These are phyloP conservation scores for Orthonyx spaldingii DNA, from an alignment of 2,113 vertebrate species.

Conservation along the genomic window DNA sequence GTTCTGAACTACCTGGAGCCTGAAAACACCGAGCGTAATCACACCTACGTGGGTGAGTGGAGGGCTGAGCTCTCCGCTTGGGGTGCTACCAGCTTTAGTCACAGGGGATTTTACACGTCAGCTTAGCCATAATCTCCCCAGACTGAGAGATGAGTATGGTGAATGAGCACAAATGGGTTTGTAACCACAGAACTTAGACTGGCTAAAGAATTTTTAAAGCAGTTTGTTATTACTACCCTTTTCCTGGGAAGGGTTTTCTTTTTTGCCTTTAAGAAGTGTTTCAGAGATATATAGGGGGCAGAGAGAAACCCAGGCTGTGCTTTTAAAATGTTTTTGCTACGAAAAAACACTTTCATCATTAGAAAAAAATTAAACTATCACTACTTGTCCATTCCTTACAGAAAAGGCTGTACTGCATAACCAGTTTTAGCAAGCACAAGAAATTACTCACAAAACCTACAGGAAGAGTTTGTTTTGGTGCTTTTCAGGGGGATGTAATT, in stretches of 20 bases:
- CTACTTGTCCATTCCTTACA: not conserved
- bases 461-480: not conserved
- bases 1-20: conserved; percentile 22
- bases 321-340: not conserved
- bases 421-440: not conserved
- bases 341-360: not conserved
- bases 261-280: not conserved
- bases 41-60: conserved; percentile 16
- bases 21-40: not conserved
- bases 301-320: not conserved
- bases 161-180: not conserved
- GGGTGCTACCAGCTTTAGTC: not conserved
- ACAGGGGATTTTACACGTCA: not conserved
- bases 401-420: not conserved
- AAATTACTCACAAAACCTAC: not conserved
- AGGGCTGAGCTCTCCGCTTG: not conserved
- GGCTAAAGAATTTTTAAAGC: not conserved
- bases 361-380: not conserved
- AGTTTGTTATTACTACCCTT: not conserved
- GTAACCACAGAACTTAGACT: not conserved
- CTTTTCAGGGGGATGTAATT: not conserved
- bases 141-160: not conserved
- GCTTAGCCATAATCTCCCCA: not conserved
- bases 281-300: not conserved
- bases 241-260: not conserved